Percentiles rank a stretch among this genome's conserved stretches.
Conservation (phyloP, 2,888 invertebrate species). For the Scrobipalpa costella region DNA sequence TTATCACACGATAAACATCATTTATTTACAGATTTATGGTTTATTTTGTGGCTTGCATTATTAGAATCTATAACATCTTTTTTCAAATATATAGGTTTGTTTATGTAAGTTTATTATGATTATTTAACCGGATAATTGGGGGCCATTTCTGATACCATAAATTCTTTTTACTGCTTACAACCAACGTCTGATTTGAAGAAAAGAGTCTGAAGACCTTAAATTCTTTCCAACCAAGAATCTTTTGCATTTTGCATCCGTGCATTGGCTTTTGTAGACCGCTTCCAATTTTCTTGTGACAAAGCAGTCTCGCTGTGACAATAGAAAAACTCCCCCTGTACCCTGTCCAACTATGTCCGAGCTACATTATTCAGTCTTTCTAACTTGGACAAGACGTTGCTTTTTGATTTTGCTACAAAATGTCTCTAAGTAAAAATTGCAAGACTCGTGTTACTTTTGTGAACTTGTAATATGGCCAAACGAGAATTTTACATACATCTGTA, state of each 20-base stretch:
- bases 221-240: slow-evolving; percentile 4
- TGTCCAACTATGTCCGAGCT: slow-evolving; percentile 16
- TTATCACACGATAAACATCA: too few relatives aligned
- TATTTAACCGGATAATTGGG: too few relatives aligned
- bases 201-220: not conserved
- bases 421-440: too few relatives aligned
- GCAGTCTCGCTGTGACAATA: slow-evolving; percentile 18
- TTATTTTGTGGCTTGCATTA: too few relatives aligned
- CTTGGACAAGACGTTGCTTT: slow-evolving; percentile 15
- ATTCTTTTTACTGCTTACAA: not conserved
- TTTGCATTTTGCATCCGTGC: slow-evolving; percentile 17
- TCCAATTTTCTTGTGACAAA: slow-evolving; percentile 20
- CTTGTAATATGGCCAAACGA: too few relatives aligned
- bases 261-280: slow-evolving; percentile 21
- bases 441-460: too few relatives aligned
- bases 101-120: too few relatives aligned
- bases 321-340: slow-evolving; percentile 18
- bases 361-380: slow-evolving; percentile 17
- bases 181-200: not conserved
- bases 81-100: too few relatives aligned
- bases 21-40: too few relatives aligned
- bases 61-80: too few relatives aligned
- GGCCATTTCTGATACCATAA: not conserved
- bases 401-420: not conserved
- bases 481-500: too few relatives aligned